Conservation (phyloP, 1,140 invertebrate genomes). For the Mizuhopecten yessoensis region DNA sequence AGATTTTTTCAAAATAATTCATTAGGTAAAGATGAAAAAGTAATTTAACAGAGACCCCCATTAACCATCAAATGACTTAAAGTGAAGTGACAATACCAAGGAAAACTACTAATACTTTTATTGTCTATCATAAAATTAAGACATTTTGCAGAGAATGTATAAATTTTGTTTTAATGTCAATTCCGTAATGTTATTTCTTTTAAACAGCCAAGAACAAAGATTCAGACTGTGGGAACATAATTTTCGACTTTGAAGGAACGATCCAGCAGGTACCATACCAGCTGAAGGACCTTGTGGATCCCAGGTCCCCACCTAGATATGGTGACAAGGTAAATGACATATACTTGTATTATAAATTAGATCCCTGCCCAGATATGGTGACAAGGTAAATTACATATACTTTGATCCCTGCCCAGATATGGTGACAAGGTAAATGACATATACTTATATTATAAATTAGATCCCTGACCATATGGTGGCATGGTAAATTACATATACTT, state of each 20-base stretch:
- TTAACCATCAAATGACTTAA: too few species aligned
- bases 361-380: constrained; percentile 52
- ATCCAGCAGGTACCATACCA: constrained; percentile 80
- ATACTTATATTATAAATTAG: background rate
- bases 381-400: constrained; percentile 41
- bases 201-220: constrained; percentile 78
- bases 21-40: too few species aligned
- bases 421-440: constrained; percentile 3
- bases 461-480: background rate
- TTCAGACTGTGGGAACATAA: constrained; percentile 77
- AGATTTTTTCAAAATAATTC: too few species aligned
- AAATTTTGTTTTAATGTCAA: too few species aligned
- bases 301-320: constrained; percentile 76
- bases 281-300: constrained; percentile 76
- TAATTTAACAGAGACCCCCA: too few species aligned
- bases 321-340: constrained; percentile 78
- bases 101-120: too few species aligned
- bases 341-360: constrained; percentile 22
- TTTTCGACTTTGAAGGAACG: constrained; percentile 80
- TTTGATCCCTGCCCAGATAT: background rate
- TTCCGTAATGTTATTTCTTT: too few species aligned
- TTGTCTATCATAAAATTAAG: too few species aligned
- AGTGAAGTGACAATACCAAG: too few species aligned
- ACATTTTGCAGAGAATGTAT: too few species aligned
- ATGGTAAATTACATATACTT: constrained; percentile 7